phyloP scores from a whole-genome alignment of 2,888 invertebrate genomes.

The Hemistola chrysoprasaria region DNA sequence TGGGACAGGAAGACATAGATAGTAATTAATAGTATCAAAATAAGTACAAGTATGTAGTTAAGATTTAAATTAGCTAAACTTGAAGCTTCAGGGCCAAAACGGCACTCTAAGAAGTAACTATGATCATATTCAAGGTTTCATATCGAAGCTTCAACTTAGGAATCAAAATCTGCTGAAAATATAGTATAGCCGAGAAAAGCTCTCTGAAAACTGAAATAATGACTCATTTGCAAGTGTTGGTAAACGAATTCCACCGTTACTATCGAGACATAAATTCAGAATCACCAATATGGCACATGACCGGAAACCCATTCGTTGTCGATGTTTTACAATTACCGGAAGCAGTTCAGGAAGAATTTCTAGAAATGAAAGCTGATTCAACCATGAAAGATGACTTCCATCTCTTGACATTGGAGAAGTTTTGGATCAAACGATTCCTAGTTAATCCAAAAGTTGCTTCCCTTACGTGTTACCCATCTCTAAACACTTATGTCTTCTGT shows the following conservation, averaged over 20 bases:
- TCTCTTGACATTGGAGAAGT: constrained; percentile 9
- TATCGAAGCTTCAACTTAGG: too few species aligned
- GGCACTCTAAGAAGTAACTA: too few species aligned
- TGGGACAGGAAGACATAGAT: not conserved
- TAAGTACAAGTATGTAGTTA: too few species aligned
- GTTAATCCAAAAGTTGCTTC: not conserved
- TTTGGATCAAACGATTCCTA: constrained; percentile 9
- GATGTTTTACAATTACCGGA: constrained; percentile 6
- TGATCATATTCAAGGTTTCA: too few species aligned
- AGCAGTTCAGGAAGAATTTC: constrained; percentile 6
- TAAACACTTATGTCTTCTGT: too few species aligned
- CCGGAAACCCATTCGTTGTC: constrained; percentile 7
- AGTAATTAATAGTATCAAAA: too few species aligned
- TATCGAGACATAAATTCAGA: constrained; percentile 6
- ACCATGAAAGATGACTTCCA: constrained; percentile 11
- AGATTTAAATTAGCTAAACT: too few species aligned
- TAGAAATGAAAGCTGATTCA: not conserved
- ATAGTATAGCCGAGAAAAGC: too few species aligned
- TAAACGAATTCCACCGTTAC: constrained; percentile 1
- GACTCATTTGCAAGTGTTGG: not conserved
- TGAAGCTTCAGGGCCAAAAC: too few species aligned
- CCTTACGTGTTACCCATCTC: too few species aligned
- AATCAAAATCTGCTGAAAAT: too few species aligned
- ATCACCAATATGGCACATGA: constrained; percentile 8
- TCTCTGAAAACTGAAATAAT: not conserved